Evolutionary conservation across 2,113 vertebrate genomes (phyloP), one percentile per base, ranked within the genome.

Genomic region (Muscicapa adusta): DNA sequence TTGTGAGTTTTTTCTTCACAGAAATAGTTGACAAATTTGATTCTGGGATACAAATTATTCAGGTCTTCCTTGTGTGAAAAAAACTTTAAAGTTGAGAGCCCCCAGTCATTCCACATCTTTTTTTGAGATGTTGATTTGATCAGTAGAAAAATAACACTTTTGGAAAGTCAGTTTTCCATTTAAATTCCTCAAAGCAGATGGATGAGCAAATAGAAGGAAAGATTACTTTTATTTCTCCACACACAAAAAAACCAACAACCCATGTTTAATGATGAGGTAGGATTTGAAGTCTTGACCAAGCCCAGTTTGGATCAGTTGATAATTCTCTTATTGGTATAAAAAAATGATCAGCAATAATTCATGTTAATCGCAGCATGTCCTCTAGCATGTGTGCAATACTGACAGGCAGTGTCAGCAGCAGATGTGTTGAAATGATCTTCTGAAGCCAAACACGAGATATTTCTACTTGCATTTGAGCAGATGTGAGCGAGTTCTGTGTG

Each of bases 301-400:
- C 7, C 58, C 26, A 78, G 23, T 48, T 91, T 48, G 26, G 47
- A 34, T 33, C 20, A 42, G 40, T 40, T 40, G 20, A 23, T 36
- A 47, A 72, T 63, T 82, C 6, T 53, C 20, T 28, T 48, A 71
- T 18, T 53, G 26, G 18, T 26, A 36, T 47, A 7, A 85, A 68
- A 47, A 88, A 50, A 33, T 11, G 0, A 12, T 26, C 16, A 82
- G 3, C 3, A 0, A 3, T 54, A 14, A 3, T 26, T 45, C 57
- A 12, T 38, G 43, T 58, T 57, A 61, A 58, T 45, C 47, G 4
- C 24, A 61, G 8, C 20, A 29, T 18, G 6, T 36, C 45, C 3
- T 2, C 9, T 24, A 63, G 6, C 18, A 26, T 24, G 18, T n/a
- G 22, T 36, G 6, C 34, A 56, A 33, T 22, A n/a, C 23, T 28